Evolutionary conservation across 2,888 invertebrate species (phyloP), one percentile per base, ranked within the genome.

Genomic region (Perizoma flavofasciatum): DNA sequence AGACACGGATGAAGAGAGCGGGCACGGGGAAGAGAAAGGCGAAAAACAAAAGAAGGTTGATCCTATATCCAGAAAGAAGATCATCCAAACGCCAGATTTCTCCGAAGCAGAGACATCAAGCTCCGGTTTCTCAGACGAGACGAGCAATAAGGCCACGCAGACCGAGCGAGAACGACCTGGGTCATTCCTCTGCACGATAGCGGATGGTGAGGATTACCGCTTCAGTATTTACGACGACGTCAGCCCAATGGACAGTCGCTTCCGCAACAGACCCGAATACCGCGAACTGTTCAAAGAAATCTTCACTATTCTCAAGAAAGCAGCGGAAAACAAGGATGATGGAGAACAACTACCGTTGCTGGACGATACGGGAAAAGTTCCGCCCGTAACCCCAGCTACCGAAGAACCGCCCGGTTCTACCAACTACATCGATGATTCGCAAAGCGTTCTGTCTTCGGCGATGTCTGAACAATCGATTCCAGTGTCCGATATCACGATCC

Each of bases 61-160:
- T 59, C 70, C 85, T 8, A 82, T 81, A 11, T 88, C 83, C 9
- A 83, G 93, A 54, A 94, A 94, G 83, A 92, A 92, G 66, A 93
- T 94, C 73, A 95, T 96, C 9, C 94, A 94, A 67, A 96, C 96
- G 0, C 96, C 96, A 0, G 97, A 96, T 81, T 96, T 96, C 76
- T 97, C 96, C 0, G 97, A 97, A 82, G 95, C 96, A 0, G 97
- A 97, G 82, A 97, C 97, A 0, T 96, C 96, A 32, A 96, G 96
- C 10, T 97, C 97, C 0, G 96, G 96, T 7, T 97, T 96, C 80
- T 95, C 95, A 0, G 97, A 97, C 76, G 97, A 97, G 82, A 96
- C 96, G 1, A 95, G 95, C 82, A 96, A 96, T 82, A 97, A 96
- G 78, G 93, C 93, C 3, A 97, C 97, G 5, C 97, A 97, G 79